These are phyloP conservation scores for Linhomoeus sp. DNA, from an alignment of 2,888 invertebrate species.

Conservation along the genomic window DNA sequence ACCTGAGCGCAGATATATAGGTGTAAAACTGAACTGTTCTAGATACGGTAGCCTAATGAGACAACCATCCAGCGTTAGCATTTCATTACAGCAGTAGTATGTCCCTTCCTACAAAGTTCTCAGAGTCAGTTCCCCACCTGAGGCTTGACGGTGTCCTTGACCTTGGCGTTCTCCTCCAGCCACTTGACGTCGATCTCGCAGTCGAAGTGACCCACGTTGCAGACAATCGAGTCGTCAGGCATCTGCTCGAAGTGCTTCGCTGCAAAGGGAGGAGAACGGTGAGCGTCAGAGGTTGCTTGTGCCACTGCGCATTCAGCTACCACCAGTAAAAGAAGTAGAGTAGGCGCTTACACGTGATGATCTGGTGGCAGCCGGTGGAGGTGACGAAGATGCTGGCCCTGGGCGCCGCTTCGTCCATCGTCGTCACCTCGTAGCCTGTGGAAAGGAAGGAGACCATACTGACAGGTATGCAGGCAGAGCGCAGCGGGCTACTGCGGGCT, in stretches of 20 bases:
- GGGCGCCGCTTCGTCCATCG: constrained; percentile 80
- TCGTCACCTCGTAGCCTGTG: constrained; percentile 48
- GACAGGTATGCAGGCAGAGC: not conserved
- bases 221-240: constrained; percentile 89
- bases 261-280: too few relatives aligned
- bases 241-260: constrained; percentile 72
- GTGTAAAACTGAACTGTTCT: too few relatives aligned
- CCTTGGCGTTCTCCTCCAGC: constrained; percentile 67
- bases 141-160: constrained; percentile 80
- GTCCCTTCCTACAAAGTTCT: too few relatives aligned
- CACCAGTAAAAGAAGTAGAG: not conserved
- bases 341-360: constrained; percentile 27
- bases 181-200: constrained; percentile 90
- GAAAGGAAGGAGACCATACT: constrained; percentile 2
- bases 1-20: too few relatives aligned
- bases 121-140: too few relatives aligned
- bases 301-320: constrained; percentile 20
- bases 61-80: too few relatives aligned
- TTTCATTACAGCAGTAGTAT: too few relatives aligned
- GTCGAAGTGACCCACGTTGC: constrained; percentile 98
- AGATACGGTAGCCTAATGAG: too few relatives aligned
- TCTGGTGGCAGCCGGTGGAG: constrained; percentile 80
- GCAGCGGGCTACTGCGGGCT: not conserved
- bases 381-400: constrained; percentile 90
- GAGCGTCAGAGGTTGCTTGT: too few relatives aligned